Evolutionary conservation across 2,888 invertebrate species (phyloP), one percentile per base, ranked within the genome.

Genomic region (Caenorhabditis panamensis): DNA sequence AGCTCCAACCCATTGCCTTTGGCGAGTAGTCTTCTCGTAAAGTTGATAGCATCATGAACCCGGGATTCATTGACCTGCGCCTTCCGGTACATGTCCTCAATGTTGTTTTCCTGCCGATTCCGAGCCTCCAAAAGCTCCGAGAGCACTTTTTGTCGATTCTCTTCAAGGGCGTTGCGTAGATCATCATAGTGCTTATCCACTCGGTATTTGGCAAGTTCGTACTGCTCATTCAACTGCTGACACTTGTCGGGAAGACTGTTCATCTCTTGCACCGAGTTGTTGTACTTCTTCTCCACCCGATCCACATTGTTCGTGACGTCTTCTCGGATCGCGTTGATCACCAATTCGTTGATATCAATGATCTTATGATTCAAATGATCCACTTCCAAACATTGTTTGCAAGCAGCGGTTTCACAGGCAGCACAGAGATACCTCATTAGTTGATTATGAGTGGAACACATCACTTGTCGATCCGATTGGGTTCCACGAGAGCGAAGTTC

Each of bases 41-140:
- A 89, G 47, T 84, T 86, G 54, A 87, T 68, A 5, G 89, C 89
- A 54, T 88, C 89, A 44, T 84, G 84, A 18, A 89, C 84, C 13
- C 82, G 79, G 20, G 84, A 58, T 44, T 86, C 85, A 37, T 86
- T 87, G 3, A 83, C 54, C 58, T 86, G 84, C 68, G 87, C 83
- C 67, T 88, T 87, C 8, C 84, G 68, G 68, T 87, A 87, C 51
- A 88, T 77, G n/a, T 85, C 84, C 36, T 87, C 86, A 18, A 87
- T 83, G 47, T 75, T 72, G 1, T 78, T 80, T 58, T 88, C 89
- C 73, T 88, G 87, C 13, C 82, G 78, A n/a, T 83, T 75, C 28
- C 87, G 78, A 1, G 84, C 83, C 22, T 87, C 84, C 54, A 88
- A 87, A 59, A 89, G 61, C 31, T 87, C 88, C 20, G 53, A 24